phyloP scores from a whole-genome alignment of 2,797 vertebrate species.

The Cheirogaleus major region DNA sequence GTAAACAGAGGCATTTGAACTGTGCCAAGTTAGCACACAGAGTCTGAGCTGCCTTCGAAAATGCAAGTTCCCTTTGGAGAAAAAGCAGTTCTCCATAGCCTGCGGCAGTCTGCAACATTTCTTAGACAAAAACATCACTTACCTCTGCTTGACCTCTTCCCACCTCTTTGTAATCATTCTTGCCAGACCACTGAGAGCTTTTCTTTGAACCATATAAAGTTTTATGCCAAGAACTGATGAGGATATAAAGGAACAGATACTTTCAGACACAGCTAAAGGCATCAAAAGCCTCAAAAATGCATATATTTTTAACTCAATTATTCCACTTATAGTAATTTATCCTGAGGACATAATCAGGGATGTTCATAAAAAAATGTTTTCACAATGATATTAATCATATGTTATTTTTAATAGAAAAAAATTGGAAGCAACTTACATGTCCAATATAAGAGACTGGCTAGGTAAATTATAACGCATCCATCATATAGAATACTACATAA shows the following conservation, averaged over 20 bases:
- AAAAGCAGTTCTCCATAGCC: background rate
- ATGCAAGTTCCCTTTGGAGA: constrained; percentile 12
- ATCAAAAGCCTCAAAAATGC: constrained; percentile 14
- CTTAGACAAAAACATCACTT: constrained; percentile 40
- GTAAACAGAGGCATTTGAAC: background rate
- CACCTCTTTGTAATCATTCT: background rate
- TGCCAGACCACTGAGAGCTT: background rate
- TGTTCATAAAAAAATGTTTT: constrained; percentile 15
- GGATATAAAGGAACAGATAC: background rate
- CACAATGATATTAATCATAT: background rate
- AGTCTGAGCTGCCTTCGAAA: background rate
- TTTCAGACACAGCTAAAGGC: background rate
- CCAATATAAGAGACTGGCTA: constrained; percentile 32
- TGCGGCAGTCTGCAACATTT: background rate
- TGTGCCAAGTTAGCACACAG: background rate
- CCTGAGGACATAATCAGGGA: background rate
- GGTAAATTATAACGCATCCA: background rate
- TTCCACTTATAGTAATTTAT: constrained; percentile 10
- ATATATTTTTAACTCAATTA: background rate
- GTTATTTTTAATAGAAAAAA: constrained; percentile 16
- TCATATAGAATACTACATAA: background rate
- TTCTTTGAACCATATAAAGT: background rate
- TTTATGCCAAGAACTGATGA: background rate
- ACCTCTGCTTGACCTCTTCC: constrained; percentile 32
- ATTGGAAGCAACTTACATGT: background rate